Evolutionary conservation across 2,797 vertebrate genomes (phyloP).

Genomic region (Clarias platycephalus): DNA sequence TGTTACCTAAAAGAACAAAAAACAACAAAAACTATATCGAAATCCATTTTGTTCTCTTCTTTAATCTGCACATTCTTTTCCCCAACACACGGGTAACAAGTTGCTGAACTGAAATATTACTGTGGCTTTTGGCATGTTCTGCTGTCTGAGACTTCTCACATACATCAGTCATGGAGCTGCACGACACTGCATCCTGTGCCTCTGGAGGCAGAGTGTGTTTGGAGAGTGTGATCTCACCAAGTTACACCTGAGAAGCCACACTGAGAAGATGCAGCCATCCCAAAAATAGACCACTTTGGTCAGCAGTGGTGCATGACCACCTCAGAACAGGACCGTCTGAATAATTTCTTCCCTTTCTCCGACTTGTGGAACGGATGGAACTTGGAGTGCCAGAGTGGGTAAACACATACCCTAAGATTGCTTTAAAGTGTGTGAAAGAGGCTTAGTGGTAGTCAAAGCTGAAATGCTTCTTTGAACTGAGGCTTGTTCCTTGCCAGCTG

Average conservation of each 20-base stretch:
- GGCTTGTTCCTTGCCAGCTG: constrained; percentile 39
- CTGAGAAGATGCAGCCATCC: constrained; percentile 52
- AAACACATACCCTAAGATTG: constrained; percentile 49
- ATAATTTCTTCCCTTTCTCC: constrained; percentile 29
- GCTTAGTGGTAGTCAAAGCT: constrained; percentile 55
- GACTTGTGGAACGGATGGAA: constrained; percentile 46
- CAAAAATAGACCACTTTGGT: constrained; percentile 57
- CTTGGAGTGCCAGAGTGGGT: constrained; percentile 29
- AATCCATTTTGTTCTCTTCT: background rate
- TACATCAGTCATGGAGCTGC: constrained; percentile 69
- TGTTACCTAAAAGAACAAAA: too few species aligned
- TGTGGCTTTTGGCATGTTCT: constrained; percentile 69
- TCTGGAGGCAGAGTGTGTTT: constrained; percentile 56
- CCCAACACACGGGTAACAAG: background rate
- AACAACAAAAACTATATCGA: too few species aligned
- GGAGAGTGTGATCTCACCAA: constrained; percentile 52
- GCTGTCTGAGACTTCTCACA: constrained; percentile 70
- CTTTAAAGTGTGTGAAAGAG: constrained; percentile 56
- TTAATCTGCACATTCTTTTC: constrained; percentile 6
- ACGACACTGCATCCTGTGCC: constrained; percentile 48
- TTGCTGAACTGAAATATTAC: constrained; percentile 68
- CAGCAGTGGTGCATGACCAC: constrained; percentile 50
- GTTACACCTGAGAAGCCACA: constrained; percentile 59
- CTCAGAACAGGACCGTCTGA: constrained; percentile 48
- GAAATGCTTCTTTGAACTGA: constrained; percentile 56